Base-by-base conservation (phyloP, 2,113 vertebrate genomes). In the Mesembrinibis cayennensis region DNA sequence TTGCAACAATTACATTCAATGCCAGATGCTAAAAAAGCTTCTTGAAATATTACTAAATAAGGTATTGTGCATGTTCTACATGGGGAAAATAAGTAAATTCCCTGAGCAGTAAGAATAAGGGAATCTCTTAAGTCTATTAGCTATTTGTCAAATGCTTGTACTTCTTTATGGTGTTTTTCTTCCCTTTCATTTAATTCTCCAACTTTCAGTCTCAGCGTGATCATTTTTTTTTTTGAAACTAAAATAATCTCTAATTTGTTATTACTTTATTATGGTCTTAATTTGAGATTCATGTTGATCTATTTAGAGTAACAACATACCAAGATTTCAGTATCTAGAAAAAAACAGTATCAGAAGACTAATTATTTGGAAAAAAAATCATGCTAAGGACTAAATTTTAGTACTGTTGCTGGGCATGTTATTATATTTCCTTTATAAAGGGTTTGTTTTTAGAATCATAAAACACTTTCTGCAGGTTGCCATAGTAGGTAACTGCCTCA, bases 31-130 rank as follows among this genome's bases (percentile, higher is more conserved):
- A 71, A 87, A 95, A 97, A 95, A 78, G 55, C 59, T 84, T 65
- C 83, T 85, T 95, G 77, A 95, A 94, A 87, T 96, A 89, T 91
- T 93, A 95, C 94, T 95, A 96, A 96, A 97, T 96, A 97, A 96
- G 89, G 91, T 91, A 91, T 91, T 80, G 78, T 90, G 52, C 42
- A 70, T 93, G 67, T 59, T 89, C 62, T 95, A 62, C 22, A 10
- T 44, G 84, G 49, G 61, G 62, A 89, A 87, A 95, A 91, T 79
- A 87, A 95, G 70, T 45, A 72, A 53, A 87, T 70, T 95, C 77
- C 76, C 89, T 34, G 15, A 95, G 45, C 63, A 93, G 42, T 59
- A 85, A 90, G 56, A 85, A 62, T 47, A 90, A 93, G 17, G 13
- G 42, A 87, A 82, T 70, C 58, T 96, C 45, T 78, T 81, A 61